Percentiles rank a stretch among this genome's conserved stretches.
phyloP scores from a whole-genome alignment of 2,797 vertebrate genomes.

The Sebastes nivosus region DNA sequence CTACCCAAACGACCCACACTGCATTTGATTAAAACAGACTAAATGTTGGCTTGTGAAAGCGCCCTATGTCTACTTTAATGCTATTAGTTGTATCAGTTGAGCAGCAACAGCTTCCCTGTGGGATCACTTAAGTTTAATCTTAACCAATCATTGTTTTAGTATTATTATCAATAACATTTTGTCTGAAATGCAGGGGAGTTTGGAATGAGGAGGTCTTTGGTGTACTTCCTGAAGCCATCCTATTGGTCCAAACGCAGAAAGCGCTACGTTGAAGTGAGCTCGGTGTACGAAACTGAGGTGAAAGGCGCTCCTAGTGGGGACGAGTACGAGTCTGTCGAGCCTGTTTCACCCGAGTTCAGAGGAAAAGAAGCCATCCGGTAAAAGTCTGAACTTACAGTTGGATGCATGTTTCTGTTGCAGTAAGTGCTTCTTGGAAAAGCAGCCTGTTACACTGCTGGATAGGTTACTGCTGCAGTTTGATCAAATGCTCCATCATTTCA shows the following conservation, averaged over 20 bases:
- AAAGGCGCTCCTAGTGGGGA: constrained; percentile 81
- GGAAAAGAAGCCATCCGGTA: constrained; percentile 98
- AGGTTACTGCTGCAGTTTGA: no score
- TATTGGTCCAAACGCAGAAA: constrained; percentile 92
- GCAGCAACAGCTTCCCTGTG: not conserved
- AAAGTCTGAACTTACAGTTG: not conserved
- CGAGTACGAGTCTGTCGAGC: constrained; percentile 88
- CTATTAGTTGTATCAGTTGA: not conserved
- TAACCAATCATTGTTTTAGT: not conserved
- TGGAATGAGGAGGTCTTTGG: constrained; percentile 84
- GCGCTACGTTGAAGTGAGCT: constrained; percentile 88
- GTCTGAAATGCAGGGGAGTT: constrained; percentile 86
- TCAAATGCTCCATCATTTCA: not conserved
- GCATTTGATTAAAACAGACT: not conserved
- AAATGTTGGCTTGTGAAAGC: no score
- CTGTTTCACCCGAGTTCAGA: constrained; percentile 89
- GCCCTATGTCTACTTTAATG: not conserved
- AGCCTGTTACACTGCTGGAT: not conserved
- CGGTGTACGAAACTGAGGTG: constrained; percentile 84
- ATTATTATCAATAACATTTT: not conserved
- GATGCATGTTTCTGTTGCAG: not conserved
- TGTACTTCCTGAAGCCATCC: constrained; percentile 94
- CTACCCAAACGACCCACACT: rapidly evolving
- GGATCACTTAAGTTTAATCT: not conserved
- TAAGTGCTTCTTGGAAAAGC: not conserved